A percentile compares a stretch with the other conserved stretches of the same genome.
Conservation (phyloP, 2,113 vertebrate species). For the Clarias gariepinus region DNA sequence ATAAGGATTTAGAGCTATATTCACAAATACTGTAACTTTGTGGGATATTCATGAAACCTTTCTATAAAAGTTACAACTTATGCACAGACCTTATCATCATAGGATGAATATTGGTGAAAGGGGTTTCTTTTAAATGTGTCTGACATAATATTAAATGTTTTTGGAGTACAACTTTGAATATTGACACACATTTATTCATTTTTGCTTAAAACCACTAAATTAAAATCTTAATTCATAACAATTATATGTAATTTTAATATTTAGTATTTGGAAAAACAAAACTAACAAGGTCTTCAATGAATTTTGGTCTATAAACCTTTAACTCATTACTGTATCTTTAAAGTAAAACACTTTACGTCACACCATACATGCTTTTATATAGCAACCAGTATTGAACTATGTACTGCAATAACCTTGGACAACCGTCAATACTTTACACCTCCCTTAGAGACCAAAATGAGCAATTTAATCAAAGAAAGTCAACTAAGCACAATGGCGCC, state of each 20-base stretch:
- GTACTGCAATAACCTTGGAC: conserved; percentile 21
- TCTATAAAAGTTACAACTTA: too few species aligned
- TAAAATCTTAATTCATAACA: not conserved
- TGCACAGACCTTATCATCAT: too few species aligned
- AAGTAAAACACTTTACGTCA: not conserved
- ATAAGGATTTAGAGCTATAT: too few species aligned
- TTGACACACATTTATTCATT: not conserved
- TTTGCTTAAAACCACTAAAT: not conserved
- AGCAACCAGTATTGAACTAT: conserved; percentile 16
- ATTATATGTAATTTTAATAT: not conserved
- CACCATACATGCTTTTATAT: not conserved
- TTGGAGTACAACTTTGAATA: too few species aligned
- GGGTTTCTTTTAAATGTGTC: too few species aligned
- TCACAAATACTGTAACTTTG: too few species aligned
- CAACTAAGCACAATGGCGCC: conserved; percentile 28
- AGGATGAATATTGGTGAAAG: too few species aligned
- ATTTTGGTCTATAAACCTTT: not conserved
- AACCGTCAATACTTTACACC: conserved; percentile 20
- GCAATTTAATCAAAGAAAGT: conserved; percentile 34
- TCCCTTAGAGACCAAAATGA: conserved; percentile 25
- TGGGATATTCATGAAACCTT: too few species aligned
- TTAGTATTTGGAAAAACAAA: not conserved
- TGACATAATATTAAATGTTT: too few species aligned
- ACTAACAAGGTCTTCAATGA: not conserved
- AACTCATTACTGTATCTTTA: not conserved